Evolutionary conservation across 1,140 invertebrate genomes (phyloP).

Genomic region (Diprion similis): DNA sequence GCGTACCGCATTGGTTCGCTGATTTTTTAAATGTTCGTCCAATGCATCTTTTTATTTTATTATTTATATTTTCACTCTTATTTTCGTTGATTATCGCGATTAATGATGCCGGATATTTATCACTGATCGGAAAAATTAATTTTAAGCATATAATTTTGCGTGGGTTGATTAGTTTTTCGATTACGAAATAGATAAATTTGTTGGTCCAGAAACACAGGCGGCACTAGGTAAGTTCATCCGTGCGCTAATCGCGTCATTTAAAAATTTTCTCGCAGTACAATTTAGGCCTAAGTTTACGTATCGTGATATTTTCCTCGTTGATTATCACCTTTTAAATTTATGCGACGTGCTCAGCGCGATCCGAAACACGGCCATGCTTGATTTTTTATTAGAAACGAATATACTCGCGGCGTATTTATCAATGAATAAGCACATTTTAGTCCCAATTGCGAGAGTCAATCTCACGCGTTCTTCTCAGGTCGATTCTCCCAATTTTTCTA

Average conservation of each 20-base stretch:
- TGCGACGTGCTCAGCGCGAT: background rate
- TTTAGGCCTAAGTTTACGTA: background rate
- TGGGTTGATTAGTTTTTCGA: background rate
- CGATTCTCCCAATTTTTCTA: background rate
- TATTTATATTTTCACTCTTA: background rate
- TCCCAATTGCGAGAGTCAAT: background rate
- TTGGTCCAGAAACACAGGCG: background rate
- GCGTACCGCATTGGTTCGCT: background rate
- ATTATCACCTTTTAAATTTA: slow-evolving; percentile 10
- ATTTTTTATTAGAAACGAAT: background rate
- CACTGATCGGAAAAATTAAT: too few relatives aligned
- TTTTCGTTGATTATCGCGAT: background rate
- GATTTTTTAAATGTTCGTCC: slow-evolving; percentile 24
- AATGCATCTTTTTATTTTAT: background rate
- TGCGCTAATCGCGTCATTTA: too few relatives aligned
- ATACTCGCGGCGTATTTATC: background rate
- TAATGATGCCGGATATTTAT: too few relatives aligned
- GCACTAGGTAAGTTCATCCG: too few relatives aligned
- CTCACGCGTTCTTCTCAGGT: background rate
- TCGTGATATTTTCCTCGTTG: background rate
- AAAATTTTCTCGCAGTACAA: background rate
- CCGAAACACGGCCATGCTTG: background rate
- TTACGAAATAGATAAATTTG: background rate
- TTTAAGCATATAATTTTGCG: too few relatives aligned
- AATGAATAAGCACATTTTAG: background rate